These are phyloP conservation scores for Propithecus coquereli DNA, from an alignment of 2,113 vertebrate genomes.

Conservation along the genomic window DNA sequence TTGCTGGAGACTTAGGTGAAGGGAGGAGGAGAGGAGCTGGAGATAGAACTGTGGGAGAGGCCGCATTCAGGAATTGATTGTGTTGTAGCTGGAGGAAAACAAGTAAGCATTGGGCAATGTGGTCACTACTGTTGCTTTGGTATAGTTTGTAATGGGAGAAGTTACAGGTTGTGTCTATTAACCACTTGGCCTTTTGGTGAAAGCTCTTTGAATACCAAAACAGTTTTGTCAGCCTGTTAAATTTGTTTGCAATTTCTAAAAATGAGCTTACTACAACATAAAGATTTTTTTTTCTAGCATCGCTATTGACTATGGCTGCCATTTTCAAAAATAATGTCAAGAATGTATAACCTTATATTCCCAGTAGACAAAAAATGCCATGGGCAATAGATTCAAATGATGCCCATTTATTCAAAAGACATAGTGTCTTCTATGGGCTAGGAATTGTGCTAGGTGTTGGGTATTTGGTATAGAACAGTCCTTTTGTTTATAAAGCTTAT, in stretches of 20 bases:
- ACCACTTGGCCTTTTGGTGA: background rate
- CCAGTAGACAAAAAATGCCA: background rate
- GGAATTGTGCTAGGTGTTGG: background rate
- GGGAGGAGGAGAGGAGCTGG: background rate
- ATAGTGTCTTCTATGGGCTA: background rate
- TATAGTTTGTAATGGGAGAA: background rate
- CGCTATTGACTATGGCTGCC: background rate
- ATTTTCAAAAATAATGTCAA: background rate
- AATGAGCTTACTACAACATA: background rate
- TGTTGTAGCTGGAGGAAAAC: background rate
- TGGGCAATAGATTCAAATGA: background rate
- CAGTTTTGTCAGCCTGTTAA: background rate
- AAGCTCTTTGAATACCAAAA: background rate
- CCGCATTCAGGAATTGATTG: background rate
- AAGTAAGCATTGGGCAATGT: no score
- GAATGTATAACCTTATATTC: background rate
- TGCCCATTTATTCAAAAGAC: background rate
- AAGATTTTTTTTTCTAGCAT: background rate
- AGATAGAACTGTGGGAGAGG: background rate
- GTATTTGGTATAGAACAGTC: background rate
- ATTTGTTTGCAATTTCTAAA: background rate
- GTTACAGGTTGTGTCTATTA: background rate
- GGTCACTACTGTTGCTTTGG: background rate
- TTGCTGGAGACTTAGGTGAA: background rate
- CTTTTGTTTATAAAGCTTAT: background rate